Base-by-base conservation (phyloP, 2,888 invertebrate species). In the Amaurobius ferox region DNA sequence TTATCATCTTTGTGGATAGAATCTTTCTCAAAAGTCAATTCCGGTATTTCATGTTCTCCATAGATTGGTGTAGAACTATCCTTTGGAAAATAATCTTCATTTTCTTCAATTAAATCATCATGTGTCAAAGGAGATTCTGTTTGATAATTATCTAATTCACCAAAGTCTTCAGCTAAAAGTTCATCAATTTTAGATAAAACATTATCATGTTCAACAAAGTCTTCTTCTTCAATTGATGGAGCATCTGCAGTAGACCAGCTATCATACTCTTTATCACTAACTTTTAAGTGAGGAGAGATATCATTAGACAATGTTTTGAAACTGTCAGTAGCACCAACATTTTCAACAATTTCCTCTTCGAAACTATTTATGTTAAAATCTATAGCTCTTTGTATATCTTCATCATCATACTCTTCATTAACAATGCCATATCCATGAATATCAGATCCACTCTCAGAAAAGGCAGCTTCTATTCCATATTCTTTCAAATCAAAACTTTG, bases 401-500 rank as follows among this genome's bases (percentile, higher is more conserved):
- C 83, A 61, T 73, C 73, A 32, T 79, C 83, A 61, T 55, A 61
- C 40, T 74, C 68, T 23, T 70, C 74, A 23, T 55, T 3, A 6
- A 23, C 23, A 28, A 74, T 44, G 39, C 55, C 71, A 55, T 29
- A 55, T 26, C 71, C 77, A 68, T 73, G 85, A 26, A 86, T 32
- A 48, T 86, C 79, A 7, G 64, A 39, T 35, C 73, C 85, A 16
- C 72, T 77, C 13, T 67, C 79, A 16, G 73, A 73, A n/a, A 83
- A 55, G 13, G 13, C 77, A 19, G 73, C 66, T 19, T 79, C 85
- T 30, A 86, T 67, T 0, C 85, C 86, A 70, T 79, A 79, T 55
- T 86, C 86, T 55, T 86, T 76, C 26, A 86, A 76, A 30, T 86
- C 86, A 74, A 86, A 86, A 35, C 86, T 86, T 62, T 76, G 70